phyloP scores from a whole-genome alignment of 2,888 invertebrate species.

The Aspidiotus rigidus region DNA sequence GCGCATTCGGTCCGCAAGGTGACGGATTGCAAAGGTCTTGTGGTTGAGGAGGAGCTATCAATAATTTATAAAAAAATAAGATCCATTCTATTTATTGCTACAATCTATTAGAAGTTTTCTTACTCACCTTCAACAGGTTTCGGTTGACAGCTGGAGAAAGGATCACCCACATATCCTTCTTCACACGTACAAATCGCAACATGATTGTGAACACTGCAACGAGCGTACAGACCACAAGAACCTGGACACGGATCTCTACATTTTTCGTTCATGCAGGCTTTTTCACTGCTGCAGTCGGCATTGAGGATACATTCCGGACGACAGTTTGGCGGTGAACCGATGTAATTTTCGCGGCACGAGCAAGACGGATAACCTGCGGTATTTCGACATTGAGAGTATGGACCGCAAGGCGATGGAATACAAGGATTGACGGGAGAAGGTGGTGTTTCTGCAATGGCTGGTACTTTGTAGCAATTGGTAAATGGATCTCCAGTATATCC shows the following conservation, averaged over 20 bases:
- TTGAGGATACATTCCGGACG: constrained; percentile 61
- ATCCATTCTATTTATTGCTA: no score
- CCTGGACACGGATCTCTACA: constrained; percentile 48
- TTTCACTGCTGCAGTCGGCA: constrained; percentile 49
- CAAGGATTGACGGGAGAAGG: constrained; percentile 47
- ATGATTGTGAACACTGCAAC: constrained; percentile 57
- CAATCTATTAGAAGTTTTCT: no score
- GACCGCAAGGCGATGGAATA: constrained; percentile 67
- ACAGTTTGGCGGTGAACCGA: constrained; percentile 62
- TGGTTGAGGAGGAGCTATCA: not conserved
- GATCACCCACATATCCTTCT: constrained; percentile 45
- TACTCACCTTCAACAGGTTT: constrained; percentile 36
- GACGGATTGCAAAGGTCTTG: constrained; percentile 58
- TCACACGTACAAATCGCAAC: constrained; percentile 63
- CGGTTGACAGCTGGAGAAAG: constrained; percentile 42
- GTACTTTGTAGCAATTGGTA: constrained; percentile 40
- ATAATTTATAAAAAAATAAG: no score
- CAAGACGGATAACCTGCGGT: constrained; percentile 58
- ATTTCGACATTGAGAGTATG: constrained; percentile 63
- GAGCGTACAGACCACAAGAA: constrained; percentile 44
- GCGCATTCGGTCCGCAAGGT: constrained; percentile 63
- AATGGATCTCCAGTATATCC: constrained; percentile 45
- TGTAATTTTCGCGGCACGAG: constrained; percentile 56
- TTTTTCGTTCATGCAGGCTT: constrained; percentile 46
- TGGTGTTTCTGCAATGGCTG: constrained; percentile 39